These are phyloP conservation scores for Callipepla californica DNA, from an alignment of 2,113 vertebrate genomes.

Conservation along the genomic window DNA sequence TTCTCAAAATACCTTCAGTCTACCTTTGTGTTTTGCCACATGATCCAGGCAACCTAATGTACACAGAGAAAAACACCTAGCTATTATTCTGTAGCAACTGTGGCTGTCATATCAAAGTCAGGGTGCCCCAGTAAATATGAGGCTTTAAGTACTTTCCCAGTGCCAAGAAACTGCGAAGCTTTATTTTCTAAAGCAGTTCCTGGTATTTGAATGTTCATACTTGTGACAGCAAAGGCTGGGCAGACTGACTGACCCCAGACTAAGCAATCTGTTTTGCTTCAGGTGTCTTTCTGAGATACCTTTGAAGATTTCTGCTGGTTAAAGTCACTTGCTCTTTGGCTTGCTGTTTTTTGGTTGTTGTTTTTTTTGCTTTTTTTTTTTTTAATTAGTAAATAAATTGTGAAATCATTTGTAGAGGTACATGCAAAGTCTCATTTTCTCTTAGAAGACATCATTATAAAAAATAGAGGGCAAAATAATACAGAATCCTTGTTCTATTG, in stretches of 20 bases:
- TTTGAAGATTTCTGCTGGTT: neutral
- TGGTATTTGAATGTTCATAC: neutral
- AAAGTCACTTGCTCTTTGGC: neutral
- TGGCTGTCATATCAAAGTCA: neutral
- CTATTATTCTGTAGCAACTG: neutral
- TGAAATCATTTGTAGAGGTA: neutral
- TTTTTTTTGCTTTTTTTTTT: no score
- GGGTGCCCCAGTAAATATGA: neutral
- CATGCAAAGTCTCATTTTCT: neutral
- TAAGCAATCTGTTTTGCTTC: neutral
- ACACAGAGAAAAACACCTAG: neutral
- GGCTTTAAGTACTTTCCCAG: neutral
- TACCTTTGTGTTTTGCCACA: neutral
- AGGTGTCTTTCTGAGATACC: neutral
- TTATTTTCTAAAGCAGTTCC: neutral
- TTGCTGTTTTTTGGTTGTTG: neutral
- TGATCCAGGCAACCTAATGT: neutral
- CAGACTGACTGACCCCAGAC: no score
- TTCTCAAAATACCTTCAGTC: neutral
- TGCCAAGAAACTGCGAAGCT: neutral
- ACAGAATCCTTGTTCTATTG: neutral
- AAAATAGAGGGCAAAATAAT: slow-evolving; percentile 10
- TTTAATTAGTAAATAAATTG: no score
- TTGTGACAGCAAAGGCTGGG: neutral
- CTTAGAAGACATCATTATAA: neutral